Evolutionary conservation across 2,797 vertebrate species (phyloP), one percentile per base, ranked within the genome.

Genomic region (Neostethus bicornis): DNA sequence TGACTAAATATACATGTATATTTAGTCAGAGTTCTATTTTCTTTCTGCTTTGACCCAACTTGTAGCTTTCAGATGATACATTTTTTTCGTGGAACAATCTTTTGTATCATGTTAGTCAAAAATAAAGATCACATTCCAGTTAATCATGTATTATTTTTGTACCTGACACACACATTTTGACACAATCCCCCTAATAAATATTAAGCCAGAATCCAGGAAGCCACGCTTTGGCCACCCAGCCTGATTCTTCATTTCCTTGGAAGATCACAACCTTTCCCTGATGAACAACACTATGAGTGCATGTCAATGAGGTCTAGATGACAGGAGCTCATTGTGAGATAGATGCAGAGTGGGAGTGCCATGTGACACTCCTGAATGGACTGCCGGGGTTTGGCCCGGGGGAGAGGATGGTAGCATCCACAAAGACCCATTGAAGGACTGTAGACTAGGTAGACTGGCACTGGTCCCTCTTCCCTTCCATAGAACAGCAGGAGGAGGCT

Each of bases 301-400:
- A 92, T 93, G 87, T 89, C 88, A 92, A 92, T 92, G 90, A 90
- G 85, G 81, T 80, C 81, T 83, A 66, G 51, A 74, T 90, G 91
- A 92, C 89, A 91, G 90, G 77, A 81, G 41, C 51, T 31, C 87
- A 87, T 91, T 93, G 91, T 92, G 66, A 85, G 80, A 81, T 61
- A 66, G 75, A 63, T 41, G 56, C 68, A 52, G 79, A 85, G 85
- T 86, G 86, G 77, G 87, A 72, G 81, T 71, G 81, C 85, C 84
- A 91, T 87, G 85, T 91, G 89, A 90, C 87, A 73, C 70, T 66
- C 49, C 63, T 90, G 87, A 91, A 89, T 89, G 85, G 85, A 66
- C 69, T 77, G 77, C 82, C 79, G 79, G 83, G 85, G 84, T 73
- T 75, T 71, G 80, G 63, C 76, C 62, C 57, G 77, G 77, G 81